phyloP scores from a whole-genome alignment of 2,113 vertebrate species.

The Indicator maculatus region DNA sequence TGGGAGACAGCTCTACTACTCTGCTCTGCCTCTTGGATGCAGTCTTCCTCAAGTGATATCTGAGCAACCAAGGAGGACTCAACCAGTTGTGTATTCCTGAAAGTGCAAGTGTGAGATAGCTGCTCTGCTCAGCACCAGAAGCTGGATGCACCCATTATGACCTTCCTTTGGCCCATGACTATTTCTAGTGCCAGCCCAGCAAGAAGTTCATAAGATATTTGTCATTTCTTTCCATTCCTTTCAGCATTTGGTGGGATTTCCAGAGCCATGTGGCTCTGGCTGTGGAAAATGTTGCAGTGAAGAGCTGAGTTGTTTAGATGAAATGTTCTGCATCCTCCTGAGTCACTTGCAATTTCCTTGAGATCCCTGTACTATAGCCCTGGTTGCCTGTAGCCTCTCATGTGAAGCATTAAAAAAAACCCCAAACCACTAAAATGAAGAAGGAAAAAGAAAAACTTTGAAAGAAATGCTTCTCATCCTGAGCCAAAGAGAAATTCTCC shows the following conservation, averaged over 20 bases:
- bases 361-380: background rate
- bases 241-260: background rate
- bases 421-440: too few species aligned
- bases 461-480: background rate
- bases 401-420: background rate
- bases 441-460: background rate
- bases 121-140: background rate
- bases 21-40: background rate
- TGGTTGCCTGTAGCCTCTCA: background rate
- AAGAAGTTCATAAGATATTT: background rate
- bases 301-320: slow-evolving; percentile 13
- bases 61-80: background rate
- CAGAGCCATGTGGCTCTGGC: background rate
- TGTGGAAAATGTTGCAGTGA: slow-evolving; percentile 40
- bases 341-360: slow-evolving; percentile 49
- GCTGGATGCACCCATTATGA: background rate
- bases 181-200: background rate
- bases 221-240: slow-evolving; percentile 4
- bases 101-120: background rate
- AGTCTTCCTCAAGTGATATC: background rate
- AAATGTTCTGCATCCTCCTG: slow-evolving; percentile 34
- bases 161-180: background rate
- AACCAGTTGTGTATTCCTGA: background rate
- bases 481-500: background rate
- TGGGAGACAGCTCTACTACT: background rate